A percentile compares a stretch with the other conserved stretches of the same genome.
Conservation (phyloP, 1,140 invertebrate genomes). For the Polypedilum vanderplanki region DNA sequence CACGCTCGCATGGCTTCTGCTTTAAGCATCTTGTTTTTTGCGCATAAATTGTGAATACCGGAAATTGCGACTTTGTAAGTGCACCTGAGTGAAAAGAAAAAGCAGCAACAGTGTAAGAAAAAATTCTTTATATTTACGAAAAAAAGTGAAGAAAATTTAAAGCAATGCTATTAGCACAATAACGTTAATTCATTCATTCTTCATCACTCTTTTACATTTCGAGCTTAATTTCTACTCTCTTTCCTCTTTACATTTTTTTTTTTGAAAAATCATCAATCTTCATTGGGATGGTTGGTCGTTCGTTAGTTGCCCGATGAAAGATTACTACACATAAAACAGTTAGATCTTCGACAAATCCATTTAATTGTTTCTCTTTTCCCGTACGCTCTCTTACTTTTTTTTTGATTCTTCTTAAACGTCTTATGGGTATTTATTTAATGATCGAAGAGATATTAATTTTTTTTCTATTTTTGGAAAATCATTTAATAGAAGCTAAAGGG, state of each 20-base stretch:
- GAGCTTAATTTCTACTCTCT: slow-evolving; percentile 7
- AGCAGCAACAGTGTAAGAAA: not conserved
- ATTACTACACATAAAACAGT: slow-evolving; percentile 19
- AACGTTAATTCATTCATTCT: slow-evolving; percentile 19
- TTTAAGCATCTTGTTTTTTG: slow-evolving; percentile 82
- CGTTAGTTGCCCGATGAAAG: not conserved
- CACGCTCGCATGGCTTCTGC: slow-evolving; percentile 73
- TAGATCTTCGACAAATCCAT: slow-evolving; percentile 18
- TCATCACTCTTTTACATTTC: not conserved
- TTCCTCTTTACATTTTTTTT: not conserved
- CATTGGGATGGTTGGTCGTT: not conserved
- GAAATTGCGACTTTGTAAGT: slow-evolving; percentile 83
- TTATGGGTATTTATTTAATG: slow-evolving; percentile 6
- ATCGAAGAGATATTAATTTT: not conserved
- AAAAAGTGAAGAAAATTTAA: not conserved
- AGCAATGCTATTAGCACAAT: not conserved
- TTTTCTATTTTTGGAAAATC: not conserved
- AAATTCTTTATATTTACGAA: not conserved
- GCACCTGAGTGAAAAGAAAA: slow-evolving; percentile 57
- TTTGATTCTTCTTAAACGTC: slow-evolving; percentile 13
- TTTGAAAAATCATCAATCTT: slow-evolving; percentile 14
- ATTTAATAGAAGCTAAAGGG: slow-evolving; percentile 3
- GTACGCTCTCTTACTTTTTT: not conserved
- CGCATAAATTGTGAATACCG: slow-evolving; percentile 91
- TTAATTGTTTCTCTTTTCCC: slow-evolving; percentile 16